Evolutionary conservation across 2,113 vertebrate genomes (phyloP).

Genomic region (Hyla sarda): DNA sequence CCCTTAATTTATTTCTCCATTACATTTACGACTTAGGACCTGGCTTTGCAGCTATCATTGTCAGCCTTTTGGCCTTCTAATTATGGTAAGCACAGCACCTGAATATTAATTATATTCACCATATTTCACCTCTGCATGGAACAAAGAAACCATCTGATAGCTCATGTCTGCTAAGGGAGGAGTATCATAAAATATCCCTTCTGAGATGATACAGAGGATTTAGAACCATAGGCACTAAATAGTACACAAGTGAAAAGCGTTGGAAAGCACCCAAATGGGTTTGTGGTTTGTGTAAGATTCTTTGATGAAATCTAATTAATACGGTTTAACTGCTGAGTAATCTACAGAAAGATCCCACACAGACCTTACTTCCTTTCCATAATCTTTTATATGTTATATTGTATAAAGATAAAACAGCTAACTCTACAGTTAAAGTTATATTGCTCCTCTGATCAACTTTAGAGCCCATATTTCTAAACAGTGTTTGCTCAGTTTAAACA

Average conservation of each 20-base stretch:
- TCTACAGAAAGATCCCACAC: slow-evolving; percentile 25
- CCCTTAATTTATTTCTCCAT: slow-evolving; percentile 71
- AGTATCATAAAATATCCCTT: slow-evolving; percentile 37
- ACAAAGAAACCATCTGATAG: slow-evolving; percentile 42
- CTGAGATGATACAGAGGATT: slow-evolving; percentile 35
- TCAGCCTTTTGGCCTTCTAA: slow-evolving; percentile 64
- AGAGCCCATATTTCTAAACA: neutral
- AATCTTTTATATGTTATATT: slow-evolving; percentile 19
- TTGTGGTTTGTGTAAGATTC: slow-evolving; percentile 25
- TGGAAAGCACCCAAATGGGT: slow-evolving; percentile 40
- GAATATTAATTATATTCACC: slow-evolving; percentile 67
- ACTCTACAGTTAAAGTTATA: neutral
- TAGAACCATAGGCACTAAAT: slow-evolving; percentile 12
- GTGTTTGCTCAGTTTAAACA: slow-evolving; percentile 24
- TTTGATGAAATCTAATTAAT: slow-evolving; percentile 48
- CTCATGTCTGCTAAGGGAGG: neutral
- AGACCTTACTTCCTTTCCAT: neutral
- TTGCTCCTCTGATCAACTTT: slow-evolving; percentile 8
- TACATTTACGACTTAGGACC: slow-evolving; percentile 62
- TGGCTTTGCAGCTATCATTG: slow-evolving; percentile 60
- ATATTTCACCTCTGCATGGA: slow-evolving; percentile 58
- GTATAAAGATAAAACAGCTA: slow-evolving; percentile 4
- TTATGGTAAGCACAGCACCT: slow-evolving; percentile 62
- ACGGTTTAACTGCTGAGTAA: slow-evolving; percentile 30
- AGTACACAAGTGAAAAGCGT: neutral